These are phyloP conservation scores for Ptiloglossa arizonensis DNA, from an alignment of 1,140 invertebrate genomes.

Conservation along the genomic window DNA sequence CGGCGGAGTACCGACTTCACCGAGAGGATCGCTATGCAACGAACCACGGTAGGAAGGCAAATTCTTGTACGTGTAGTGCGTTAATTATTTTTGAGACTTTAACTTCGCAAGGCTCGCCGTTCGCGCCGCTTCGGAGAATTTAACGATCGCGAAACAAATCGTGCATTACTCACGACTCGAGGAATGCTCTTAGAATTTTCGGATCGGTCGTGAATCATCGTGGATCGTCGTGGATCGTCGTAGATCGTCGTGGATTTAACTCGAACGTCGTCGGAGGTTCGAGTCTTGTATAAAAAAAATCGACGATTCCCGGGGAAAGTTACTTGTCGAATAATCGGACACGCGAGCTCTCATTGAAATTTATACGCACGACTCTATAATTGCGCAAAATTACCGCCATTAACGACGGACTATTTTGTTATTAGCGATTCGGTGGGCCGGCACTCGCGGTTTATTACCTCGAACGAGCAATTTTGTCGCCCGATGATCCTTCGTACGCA, in stretches of 20 bases:
- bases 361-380: neutral
- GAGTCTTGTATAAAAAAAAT: neutral
- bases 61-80: conserved; percentile 54
- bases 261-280: too few species aligned
- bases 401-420: conserved; percentile 18
- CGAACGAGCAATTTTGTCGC: conserved; percentile 33
- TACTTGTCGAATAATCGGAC: neutral
- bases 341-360: neutral
- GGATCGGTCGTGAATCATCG: too few species aligned
- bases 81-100: conserved; percentile 51
- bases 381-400: conserved; percentile 15
- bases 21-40: conserved; percentile 42
- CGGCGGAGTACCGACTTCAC: conserved; percentile 32
- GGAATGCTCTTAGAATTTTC: too few species aligned
- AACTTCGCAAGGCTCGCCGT: neutral
- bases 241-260: too few species aligned
- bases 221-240: too few species aligned
- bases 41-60: conserved; percentile 29
- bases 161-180: neutral
- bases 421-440: neutral
- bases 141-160: conserved; percentile 6
- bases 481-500: conserved; percentile 14
- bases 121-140: conserved; percentile 32
- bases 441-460: conserved; percentile 3
- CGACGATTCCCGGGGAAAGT: too few species aligned